These are phyloP conservation scores for Erannis defoliaria DNA, from an alignment of 2,888 invertebrate species.

Conservation along the genomic window DNA sequence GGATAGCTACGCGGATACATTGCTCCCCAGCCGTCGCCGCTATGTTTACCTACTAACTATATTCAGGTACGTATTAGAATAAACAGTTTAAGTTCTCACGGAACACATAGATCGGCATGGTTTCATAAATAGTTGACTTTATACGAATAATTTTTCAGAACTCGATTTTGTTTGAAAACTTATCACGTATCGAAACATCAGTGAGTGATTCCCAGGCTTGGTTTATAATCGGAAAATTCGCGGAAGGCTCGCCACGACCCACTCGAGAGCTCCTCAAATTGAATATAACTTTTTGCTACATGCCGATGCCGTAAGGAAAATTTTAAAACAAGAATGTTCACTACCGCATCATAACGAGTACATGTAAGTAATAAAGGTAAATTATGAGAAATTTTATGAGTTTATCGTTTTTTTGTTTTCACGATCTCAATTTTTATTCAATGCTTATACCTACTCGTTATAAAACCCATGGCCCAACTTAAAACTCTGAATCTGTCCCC, in stretches of 20 bases:
- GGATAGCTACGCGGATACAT: conserved; percentile 44
- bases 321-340: conserved; percentile 9
- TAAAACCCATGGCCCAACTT: neutral
- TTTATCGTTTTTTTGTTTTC: neutral
- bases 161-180: conserved; percentile 53
- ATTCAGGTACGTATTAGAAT: conserved; percentile 33
- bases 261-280: conserved; percentile 43
- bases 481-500: neutral
- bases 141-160: conserved; percentile 53
- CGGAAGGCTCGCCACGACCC: conserved; percentile 64
- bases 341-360: neutral
- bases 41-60: conserved; percentile 34
- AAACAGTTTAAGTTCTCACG: conserved; percentile 37
- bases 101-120: conserved; percentile 28
- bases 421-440: neutral
- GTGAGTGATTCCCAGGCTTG: conserved; percentile 61
- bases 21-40: conserved; percentile 37
- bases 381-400: neutral
- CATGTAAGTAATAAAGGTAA: conserved; percentile 7
- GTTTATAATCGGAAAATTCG: conserved; percentile 77
- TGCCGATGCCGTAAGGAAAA: conserved; percentile 33
- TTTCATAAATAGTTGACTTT: conserved; percentile 24
- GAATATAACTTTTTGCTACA: conserved; percentile 34
- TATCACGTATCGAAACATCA: conserved; percentile 63
- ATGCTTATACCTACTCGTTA: neutral